Evolutionary conservation across 2,888 invertebrate genomes (phyloP).

Genomic region (Cepaea hortensis): DNA sequence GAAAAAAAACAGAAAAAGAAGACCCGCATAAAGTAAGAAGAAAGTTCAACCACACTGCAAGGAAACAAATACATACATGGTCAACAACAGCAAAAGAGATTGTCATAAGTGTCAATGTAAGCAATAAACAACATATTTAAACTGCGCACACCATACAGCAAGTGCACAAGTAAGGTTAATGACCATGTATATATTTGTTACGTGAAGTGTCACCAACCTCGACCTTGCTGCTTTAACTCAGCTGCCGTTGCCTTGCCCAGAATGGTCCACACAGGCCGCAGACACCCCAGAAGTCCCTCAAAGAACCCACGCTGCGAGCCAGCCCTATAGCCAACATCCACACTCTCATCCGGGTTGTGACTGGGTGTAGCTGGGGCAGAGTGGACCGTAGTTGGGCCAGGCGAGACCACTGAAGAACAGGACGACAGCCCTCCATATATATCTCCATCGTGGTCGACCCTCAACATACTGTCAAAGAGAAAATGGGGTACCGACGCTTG

Average conservation of each 20-base stretch:
- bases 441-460: conserved; percentile 71
- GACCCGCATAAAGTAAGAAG: no score
- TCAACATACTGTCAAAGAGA: conserved; percentile 70
- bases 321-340: conserved; percentile 67
- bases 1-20: no score
- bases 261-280: conserved; percentile 90
- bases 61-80: no score
- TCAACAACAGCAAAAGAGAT: no score
- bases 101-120: no score
- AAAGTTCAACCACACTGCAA: no score
- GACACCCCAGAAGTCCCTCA: conserved; percentile 88
- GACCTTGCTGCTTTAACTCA: conserved; percentile 73
- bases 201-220: not conserved
- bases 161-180: no score
- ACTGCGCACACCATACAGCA: no score
- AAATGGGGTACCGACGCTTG: no score
- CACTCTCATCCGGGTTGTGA: conserved; percentile 59
- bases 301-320: conserved; percentile 72
- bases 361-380: conserved; percentile 71
- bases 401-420: conserved; percentile 47
- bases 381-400: conserved; percentile 66
- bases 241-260: conserved; percentile 83
- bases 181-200: not conserved
- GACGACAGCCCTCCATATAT: conserved; percentile 62
- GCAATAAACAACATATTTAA: no score